Evolutionary conservation across 2,888 invertebrate genomes (phyloP).

Genomic region (Polia nebulosa): DNA sequence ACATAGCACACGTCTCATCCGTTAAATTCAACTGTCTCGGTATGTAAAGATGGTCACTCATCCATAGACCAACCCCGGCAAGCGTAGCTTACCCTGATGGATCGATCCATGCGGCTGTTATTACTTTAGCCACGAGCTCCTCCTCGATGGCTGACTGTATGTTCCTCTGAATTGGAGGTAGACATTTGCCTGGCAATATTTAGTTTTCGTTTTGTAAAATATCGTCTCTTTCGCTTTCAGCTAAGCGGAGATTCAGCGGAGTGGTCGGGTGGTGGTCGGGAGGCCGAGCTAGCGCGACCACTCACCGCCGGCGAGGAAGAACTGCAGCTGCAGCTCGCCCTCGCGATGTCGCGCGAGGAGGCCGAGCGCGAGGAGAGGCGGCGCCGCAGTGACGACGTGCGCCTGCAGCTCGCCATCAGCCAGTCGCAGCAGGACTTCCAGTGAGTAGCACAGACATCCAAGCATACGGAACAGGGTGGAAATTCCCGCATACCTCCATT

Average conservation of each 20-base stretch:
- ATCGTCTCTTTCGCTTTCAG: slow-evolving; percentile 53
- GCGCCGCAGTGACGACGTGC: slow-evolving; percentile 98
- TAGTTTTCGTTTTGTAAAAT: background rate
- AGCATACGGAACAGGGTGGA: too few species aligned
- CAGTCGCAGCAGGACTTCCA: slow-evolving; percentile 98
- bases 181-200: background rate
- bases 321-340: slow-evolving; percentile 98
- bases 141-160: too few species aligned
- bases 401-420: slow-evolving; percentile 98
- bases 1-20: too few species aligned
- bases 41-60: too few species aligned
- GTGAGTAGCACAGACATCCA: slow-evolving; percentile 90
- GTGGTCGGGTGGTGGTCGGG: slow-evolving; percentile 84
- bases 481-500: too few species aligned
- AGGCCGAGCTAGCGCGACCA: slow-evolving; percentile 98
- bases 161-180: too few species aligned
- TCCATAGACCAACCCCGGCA: too few species aligned
- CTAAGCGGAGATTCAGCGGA: slow-evolving; percentile 68
- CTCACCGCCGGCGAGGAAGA: slow-evolving; percentile 99
- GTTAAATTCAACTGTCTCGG: too few species aligned
- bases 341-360: slow-evolving; percentile 99
- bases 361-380: slow-evolving; percentile 99
- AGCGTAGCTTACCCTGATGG: too few species aligned
- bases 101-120: too few species aligned
- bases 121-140: too few species aligned